Evolutionary conservation across 2,888 invertebrate species (phyloP), one percentile per base, ranked within the genome.

Genomic region (Agonopterix arenella): DNA sequence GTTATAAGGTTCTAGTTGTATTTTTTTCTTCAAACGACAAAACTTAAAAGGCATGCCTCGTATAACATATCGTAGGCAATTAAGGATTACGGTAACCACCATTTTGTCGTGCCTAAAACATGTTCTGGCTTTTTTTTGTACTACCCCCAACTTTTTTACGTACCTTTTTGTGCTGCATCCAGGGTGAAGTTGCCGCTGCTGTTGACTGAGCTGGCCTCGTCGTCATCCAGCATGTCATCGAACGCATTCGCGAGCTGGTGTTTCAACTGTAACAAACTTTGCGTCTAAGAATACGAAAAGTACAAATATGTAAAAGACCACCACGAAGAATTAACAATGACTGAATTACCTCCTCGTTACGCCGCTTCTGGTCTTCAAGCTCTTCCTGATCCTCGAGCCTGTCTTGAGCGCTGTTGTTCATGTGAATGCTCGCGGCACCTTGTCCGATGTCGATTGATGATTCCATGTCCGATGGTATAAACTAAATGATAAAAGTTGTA

Each of bases 321-420:
- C 5, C 28, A 7, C 28, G 28, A 28, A 28, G 28, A 1, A 28
- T 28, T 1, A 1, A 18, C 18, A 28, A 28, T 28, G 28, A 28
- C 0, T 28, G 5, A 28, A 7, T 7, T 1, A 94, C 94, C 90
- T 94, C 94, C 69, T 91, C 91, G 57, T 93, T 86, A 37, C 92
- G 90, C 51, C 93, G 86, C 64, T 91, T 91, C 68, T 92, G 90
- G 69, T 94, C 94, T 73, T 93, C 93, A 1, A 92, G 61, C 55
- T 92, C 93, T 63, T 94, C 94, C 64, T 92, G 92, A 61, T 93
- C 93, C 55, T 93, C 92, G 50, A 92, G 90, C 48, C 91, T 85
- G 53, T 91, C 89, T 69, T 93, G 92, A 45, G 90, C 84, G 61
- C 91, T 92, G 52, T 90, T 90, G 70, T 93, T 92, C 59, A 94